These are phyloP conservation scores for Sebastolobus alascanus DNA, from an alignment of 2,797 vertebrate genomes.

Conservation along the genomic window DNA sequence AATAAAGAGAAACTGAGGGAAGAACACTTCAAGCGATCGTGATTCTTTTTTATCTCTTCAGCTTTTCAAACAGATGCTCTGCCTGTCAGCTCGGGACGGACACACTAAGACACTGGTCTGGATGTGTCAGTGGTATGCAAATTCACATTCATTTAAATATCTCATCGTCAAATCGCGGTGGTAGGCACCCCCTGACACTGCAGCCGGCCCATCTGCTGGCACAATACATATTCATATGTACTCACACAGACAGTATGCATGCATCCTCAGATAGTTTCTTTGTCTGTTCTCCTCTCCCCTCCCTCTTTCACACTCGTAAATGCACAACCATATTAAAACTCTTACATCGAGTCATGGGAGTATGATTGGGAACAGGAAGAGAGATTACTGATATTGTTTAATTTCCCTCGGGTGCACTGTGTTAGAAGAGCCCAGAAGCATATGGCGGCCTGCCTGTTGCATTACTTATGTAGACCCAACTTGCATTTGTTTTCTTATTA, in stretches of 20 bases:
- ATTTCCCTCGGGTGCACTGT: constrained; percentile 75
- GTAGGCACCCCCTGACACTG: constrained; percentile 44
- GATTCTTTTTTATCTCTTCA: constrained; percentile 45
- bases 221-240: constrained; percentile 64
- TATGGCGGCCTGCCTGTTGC: constrained; percentile 64
- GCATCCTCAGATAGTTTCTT: constrained; percentile 39
- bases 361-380: constrained; percentile 74
- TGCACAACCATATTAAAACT: constrained; percentile 71
- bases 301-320: constrained; percentile 58
- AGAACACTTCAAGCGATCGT: constrained; percentile 7
- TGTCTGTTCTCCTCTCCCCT: constrained; percentile 22
- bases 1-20: constrained; percentile 12
- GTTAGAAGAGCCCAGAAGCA: constrained; percentile 62
- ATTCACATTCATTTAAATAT: constrained; percentile 67
- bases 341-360: constrained; percentile 71
- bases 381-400: constrained; percentile 79
- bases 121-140: constrained; percentile 58
- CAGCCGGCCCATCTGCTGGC: constrained; percentile 68
- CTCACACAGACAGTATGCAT: constrained; percentile 29
- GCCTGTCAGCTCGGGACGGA: constrained; percentile 47
- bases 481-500: constrained; percentile 41
- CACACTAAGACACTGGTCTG: constrained; percentile 34
- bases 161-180: constrained; percentile 53
- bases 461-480: constrained; percentile 29
- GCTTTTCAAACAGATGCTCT: constrained; percentile 63